A percentile compares a stretch with the other conserved stretches of the same genome.
These are phyloP conservation scores for Bradypodion pumilum DNA, from an alignment of 2,797 vertebrate species.

Conservation along the genomic window DNA sequence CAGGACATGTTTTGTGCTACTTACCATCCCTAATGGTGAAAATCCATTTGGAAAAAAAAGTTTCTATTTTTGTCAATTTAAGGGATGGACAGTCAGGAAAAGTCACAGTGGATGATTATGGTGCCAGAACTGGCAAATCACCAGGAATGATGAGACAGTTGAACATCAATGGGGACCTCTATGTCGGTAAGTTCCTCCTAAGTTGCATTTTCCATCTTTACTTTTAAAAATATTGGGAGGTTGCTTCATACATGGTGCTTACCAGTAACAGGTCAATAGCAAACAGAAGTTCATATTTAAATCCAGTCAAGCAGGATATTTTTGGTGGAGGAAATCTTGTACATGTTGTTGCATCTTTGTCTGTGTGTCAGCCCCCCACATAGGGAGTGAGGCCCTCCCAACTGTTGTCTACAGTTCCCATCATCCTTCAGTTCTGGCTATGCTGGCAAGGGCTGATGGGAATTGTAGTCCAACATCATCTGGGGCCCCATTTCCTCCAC, in stretches of 20 bases:
- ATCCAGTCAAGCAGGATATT: background rate
- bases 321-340: background rate
- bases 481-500: too few species aligned
- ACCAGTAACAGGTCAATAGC: background rate
- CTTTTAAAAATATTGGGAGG: background rate
- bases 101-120: slow-evolving; percentile 94
- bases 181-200: slow-evolving; percentile 82
- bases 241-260: background rate
- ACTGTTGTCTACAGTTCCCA: too few species aligned
- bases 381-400: too few species aligned
- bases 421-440: too few species aligned
- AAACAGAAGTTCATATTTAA: background rate
- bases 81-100: slow-evolving; percentile 95
- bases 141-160: slow-evolving; percentile 94
- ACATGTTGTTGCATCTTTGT: background rate
- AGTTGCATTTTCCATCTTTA: background rate
- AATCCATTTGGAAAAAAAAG: background rate
- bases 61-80: slow-evolving; percentile 43
- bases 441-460: too few species aligned
- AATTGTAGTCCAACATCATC: too few species aligned
- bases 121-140: slow-evolving; percentile 89
- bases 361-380: background rate
- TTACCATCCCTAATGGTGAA: background rate
- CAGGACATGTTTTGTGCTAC: background rate
- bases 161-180: slow-evolving; percentile 91